Evolutionary conservation across 2,113 vertebrate genomes (phyloP), one percentile per base, ranked within the genome.

Genomic region (Odontesthes bonariensis): DNA sequence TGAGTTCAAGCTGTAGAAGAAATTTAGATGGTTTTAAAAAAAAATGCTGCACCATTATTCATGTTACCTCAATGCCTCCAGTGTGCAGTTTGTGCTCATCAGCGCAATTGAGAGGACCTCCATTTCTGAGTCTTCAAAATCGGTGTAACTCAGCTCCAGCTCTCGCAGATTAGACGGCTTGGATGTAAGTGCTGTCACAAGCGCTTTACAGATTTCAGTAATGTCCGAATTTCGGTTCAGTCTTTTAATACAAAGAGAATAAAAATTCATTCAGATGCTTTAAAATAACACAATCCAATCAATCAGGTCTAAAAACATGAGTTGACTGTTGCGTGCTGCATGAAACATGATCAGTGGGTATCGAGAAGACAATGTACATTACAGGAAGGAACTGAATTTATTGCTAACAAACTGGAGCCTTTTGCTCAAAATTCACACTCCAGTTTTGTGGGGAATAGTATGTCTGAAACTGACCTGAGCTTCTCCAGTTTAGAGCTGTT

Each of bases 401-500:
- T 7, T 10, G 5, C 5, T 38, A 38, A 38, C 7, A 8, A 27
- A 38, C 7, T 38, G 35, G 35, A 38, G 7, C 35, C 35, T 38
- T 38, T 38, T 6, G 10, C 35, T 38, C 2, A 38, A 38, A 5
- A 38, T 38, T 38, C 35, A 7, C 10, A 38, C 35, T 10, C 5
- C 35, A 38, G 35, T 8, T 7, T 38, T 38, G 35, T 38, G 35
- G 35, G 35, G 10, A 38, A 7, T 10, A 10, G 35, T 38, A 38
- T 38, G 7, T 38, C 49, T 53, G 20, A 35, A n/a, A 73, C 71
- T 70, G 17, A 81, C 83, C 77, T 81, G 55, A 85, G 74, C 20
- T 47, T 85, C 35, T 81, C 51, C 49, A 81, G 58, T 49, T 64
- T 60, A 27, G 67, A 11, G 22, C 40, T 33, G 22, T 0, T 14